These are phyloP conservation scores for Eupithecia dodoneata DNA, from an alignment of 2,888 invertebrate genomes.

Conservation along the genomic window DNA sequence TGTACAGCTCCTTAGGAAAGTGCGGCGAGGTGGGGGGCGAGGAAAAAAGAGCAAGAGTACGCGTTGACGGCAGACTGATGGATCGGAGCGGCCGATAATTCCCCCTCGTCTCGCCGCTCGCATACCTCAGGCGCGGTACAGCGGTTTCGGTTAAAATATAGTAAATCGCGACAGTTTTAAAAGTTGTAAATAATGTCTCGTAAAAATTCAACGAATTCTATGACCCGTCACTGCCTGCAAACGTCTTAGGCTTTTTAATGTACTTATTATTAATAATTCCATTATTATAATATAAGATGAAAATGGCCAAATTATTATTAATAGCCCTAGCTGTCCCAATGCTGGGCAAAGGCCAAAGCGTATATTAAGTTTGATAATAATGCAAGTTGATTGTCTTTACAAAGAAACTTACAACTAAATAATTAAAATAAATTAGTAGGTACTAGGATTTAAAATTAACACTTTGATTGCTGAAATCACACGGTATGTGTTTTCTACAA, in stretches of 20 bases:
- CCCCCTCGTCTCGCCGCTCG: too few relatives aligned
- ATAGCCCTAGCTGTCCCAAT: not conserved
- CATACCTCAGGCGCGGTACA: too few relatives aligned
- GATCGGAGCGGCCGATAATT: too few relatives aligned
- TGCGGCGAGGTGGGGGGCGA: too few relatives aligned
- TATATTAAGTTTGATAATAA: constrained; percentile 1
- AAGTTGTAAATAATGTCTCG: not conserved
- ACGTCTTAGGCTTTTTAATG: not conserved
- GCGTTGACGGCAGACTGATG: too few relatives aligned
- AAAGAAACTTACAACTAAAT: not conserved
- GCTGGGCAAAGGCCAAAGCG: constrained; percentile 8
- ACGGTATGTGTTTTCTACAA: too few relatives aligned
- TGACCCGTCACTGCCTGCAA: constrained; percentile 2
- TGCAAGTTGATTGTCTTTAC: not conserved
- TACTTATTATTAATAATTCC: constrained; percentile 10
- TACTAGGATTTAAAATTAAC: not conserved
- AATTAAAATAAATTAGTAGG: not conserved
- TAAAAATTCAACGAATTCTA: not conserved
- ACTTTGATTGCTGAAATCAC: too few relatives aligned
- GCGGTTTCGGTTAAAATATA: too few relatives aligned
- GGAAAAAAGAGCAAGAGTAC: too few relatives aligned
- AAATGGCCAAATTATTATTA: constrained; percentile 13
- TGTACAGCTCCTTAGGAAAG: too few relatives aligned
- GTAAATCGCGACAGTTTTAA: too few relatives aligned
- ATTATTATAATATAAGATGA: not conserved